phyloP scores from a whole-genome alignment of 2,797 vertebrate genomes.

The Anableps anableps region DNA sequence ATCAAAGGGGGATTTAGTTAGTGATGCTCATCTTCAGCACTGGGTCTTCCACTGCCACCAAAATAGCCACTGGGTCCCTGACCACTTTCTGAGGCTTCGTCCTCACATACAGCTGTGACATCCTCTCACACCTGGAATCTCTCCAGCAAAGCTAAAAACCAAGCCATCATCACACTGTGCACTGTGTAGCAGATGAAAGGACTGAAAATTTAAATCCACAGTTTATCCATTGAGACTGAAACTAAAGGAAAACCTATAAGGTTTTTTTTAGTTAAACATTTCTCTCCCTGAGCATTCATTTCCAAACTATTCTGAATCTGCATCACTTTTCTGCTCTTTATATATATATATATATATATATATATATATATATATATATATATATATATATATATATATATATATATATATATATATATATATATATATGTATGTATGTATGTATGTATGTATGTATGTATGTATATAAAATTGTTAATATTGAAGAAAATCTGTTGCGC shows the following conservation, averaged over 20 bases:
- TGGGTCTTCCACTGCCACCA: slow-evolving; percentile 60
- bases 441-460: too few relatives aligned
- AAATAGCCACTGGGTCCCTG: slow-evolving; percentile 72
- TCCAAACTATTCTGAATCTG: too few relatives aligned
- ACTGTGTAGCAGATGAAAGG: not conserved
- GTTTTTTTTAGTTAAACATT: not conserved
- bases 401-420: too few relatives aligned
- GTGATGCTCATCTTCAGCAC: slow-evolving; percentile 50
- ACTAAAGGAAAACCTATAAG: not conserved
- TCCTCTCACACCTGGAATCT: slow-evolving; percentile 29
- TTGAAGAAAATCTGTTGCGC: not conserved
- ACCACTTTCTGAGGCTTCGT: slow-evolving; percentile 46
- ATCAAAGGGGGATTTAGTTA: slow-evolving; percentile 61
- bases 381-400: too few relatives aligned
- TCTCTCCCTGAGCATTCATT: not conserved
- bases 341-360: too few relatives aligned
- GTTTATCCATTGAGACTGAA: not conserved
- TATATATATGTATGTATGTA: too few relatives aligned
- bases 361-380: too few relatives aligned
- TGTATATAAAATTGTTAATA: too few relatives aligned
- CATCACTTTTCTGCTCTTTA: not conserved
- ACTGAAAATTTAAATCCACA: slow-evolving; percentile 2
- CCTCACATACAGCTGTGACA: slow-evolving; percentile 44
- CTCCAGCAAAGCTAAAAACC: not conserved
- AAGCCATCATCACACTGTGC: slow-evolving; percentile 15